Evolutionary conservation across 2,888 invertebrate genomes (phyloP), one percentile per base, ranked within the genome.

Genomic region (Parelbella ahira): DNA sequence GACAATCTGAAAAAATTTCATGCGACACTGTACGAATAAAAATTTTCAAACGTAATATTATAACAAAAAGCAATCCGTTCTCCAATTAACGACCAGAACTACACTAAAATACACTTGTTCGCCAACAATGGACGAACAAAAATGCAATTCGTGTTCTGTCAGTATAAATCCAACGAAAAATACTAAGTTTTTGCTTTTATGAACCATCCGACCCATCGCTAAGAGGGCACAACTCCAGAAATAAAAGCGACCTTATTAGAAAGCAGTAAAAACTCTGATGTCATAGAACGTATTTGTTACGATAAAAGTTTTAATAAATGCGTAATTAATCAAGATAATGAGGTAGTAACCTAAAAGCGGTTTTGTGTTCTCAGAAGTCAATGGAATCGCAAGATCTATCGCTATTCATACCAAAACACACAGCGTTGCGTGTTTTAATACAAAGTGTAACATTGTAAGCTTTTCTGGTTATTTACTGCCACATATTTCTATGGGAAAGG

Each of bases 121-220:
- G 36, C 37, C 45, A 61, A 77, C 74, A 80, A 77, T 72, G 60
- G 54, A 33, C 47, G 42, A 50, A 73, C 70, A 72, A 71, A 68
- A 80, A 79, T 71, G 70, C 68, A 77, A 74, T 80, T 46, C 81
- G 79, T 82, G 82, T 60, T 70, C 56, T 76, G 82, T 82, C 82
- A 61, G 51, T 60, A 71, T 84, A 80, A 84, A 83, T 83, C 68
- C 60, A 57, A 53, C 56, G 60, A 70, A 71, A 77, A 80, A 76
- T 80, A 73, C 69, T 66, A 77, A 79, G 68, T 79, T 70, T 65
- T 50, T 56, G 50, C 65, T 54, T 76, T 77, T 75, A 74, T 68
- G 54, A 62, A 52, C 61, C 32, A 28, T 13, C 2, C 6, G 23
- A 18, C 11, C 19, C 32, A 29, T 13, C 1, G 12, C 23, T 10